These are phyloP conservation scores for Drosophila virilis DNA, from an alignment of 1,140 invertebrate species.

Conservation along the genomic window DNA sequence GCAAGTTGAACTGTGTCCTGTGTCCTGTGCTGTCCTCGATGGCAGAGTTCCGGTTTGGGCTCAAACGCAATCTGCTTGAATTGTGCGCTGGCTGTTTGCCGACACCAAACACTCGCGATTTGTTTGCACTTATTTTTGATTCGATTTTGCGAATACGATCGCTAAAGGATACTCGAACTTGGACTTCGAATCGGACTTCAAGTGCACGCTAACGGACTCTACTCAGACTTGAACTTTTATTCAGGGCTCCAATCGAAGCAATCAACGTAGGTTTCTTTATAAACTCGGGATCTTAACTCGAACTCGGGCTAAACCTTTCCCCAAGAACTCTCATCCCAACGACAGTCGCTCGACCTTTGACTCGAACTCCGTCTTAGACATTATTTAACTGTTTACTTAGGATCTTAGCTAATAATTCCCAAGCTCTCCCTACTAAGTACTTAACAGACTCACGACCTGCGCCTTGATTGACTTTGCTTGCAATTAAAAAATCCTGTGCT, in stretches of 20 bases:
- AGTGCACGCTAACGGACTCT: neutral
- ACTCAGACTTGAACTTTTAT: neutral
- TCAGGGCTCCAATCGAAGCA: neutral
- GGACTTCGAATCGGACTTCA: conserved; percentile 10
- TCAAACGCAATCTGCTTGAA: conserved; percentile 24
- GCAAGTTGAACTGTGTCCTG: conserved; percentile 29
- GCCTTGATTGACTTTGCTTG: no score
- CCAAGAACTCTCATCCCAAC: no score
- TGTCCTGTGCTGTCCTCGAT: conserved; percentile 1
- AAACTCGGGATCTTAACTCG: no score
- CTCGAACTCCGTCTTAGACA: no score
- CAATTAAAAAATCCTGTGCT: no score
- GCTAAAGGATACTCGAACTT: neutral
- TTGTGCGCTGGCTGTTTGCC: conserved; percentile 35
- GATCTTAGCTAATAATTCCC: no score
- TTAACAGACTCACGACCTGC: no score
- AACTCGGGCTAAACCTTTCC: no score
- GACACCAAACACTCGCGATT: conserved; percentile 41
- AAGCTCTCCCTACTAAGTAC: no score
- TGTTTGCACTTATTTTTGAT: conserved; percentile 44
- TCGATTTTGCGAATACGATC: conserved; percentile 35
- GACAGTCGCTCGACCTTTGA: no score
- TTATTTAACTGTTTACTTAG: no score
- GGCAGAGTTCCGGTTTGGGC: neutral
- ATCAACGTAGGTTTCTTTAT: no score